Base-by-base conservation (phyloP, 2,113 vertebrate genomes). In the Albula goreensis region DNA sequence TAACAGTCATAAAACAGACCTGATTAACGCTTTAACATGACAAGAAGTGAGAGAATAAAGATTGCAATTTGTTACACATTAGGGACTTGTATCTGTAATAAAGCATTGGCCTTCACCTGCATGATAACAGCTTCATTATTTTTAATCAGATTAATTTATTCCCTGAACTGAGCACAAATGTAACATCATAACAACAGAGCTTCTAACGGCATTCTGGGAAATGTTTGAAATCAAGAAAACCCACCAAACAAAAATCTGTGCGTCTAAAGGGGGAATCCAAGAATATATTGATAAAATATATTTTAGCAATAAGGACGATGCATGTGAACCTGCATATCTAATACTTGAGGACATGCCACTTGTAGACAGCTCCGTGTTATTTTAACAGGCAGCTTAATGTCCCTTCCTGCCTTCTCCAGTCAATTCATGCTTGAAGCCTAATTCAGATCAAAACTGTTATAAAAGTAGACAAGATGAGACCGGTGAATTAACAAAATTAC, bases 61-160 rank as follows among this genome's bases (percentile, higher is more conserved):
- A 81, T n/a, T 52, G 22, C 51, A 52, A 52, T 81, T 52, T 25
- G 50, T 8, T 52, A n/a, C 25, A 52, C 49, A 81, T 22, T 52
- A n/a, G 19, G 50, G 41, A 50, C 50, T 52, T 10, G 80, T 2
- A 81, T 63, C 78, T 81, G 5, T 12, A 60, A 50, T 80, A 50
- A 50, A 85, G 60, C 85, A 66, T 80, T 60, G n/a, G 19, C 78
- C 78, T 41, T 63, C 56, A 66, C 48, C 57, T 63, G 22, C 48
- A 41, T 80, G 80, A 81, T 53, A 79, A 80, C 48, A 50, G 22
- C 83, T 84, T 70, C 60, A 84, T 84, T 84, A 84, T 84, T n/a
- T 84, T 74, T 74, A 74, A 84, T 74, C 83, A 50, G 63, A n/a
- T 19, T 15, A 22, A 48, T 63, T 15, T 41, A 15, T 41, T 53